phyloP scores from a whole-genome alignment of 1,140 invertebrate genomes.

The Hyles vespertilio region DNA sequence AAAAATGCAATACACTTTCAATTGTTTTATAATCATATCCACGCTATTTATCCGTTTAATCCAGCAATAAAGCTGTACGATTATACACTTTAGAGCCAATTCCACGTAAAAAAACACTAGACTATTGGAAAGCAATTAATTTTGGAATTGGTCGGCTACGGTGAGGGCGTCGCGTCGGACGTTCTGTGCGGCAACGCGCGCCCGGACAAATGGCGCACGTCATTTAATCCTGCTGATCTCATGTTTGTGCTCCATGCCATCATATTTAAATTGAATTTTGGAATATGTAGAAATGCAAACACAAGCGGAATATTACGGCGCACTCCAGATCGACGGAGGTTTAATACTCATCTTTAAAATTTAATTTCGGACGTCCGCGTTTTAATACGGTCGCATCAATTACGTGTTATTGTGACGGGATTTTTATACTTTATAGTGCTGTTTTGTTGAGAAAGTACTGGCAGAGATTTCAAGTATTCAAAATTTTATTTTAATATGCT shows the following conservation, averaged over 20 bases:
- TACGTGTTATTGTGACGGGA: neutral
- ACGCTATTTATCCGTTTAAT: too few relatives aligned
- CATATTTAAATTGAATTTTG: slow-evolving; percentile 72
- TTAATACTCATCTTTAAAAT: slow-evolving; percentile 40
- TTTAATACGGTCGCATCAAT: slow-evolving; percentile 15
- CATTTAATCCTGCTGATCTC: slow-evolving; percentile 69
- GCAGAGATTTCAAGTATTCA: neutral
- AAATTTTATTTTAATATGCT: neutral
- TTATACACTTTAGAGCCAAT: slow-evolving; percentile 10
- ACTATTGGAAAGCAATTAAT: slow-evolving; percentile 64
- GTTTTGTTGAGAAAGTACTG: neutral
- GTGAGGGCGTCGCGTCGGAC: neutral
- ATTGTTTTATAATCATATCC: too few relatives aligned
- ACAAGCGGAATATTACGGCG: slow-evolving; percentile 48
- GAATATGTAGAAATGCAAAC: slow-evolving; percentile 51
- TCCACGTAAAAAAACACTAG: slow-evolving; percentile 29
- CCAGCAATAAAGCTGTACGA: neutral
- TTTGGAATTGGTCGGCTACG: slow-evolving; percentile 47
- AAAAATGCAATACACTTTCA: too few relatives aligned
- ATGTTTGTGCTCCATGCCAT: slow-evolving; percentile 61
- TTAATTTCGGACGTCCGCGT: slow-evolving; percentile 25
- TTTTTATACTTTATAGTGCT: neutral
- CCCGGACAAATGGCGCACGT: slow-evolving; percentile 58
- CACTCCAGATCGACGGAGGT: slow-evolving; percentile 27
- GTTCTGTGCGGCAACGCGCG: slow-evolving; percentile 24